Base-by-base conservation (phyloP, 53 echinoderm and acorn worm genomes). In the Apostichopus leukothele region DNA sequence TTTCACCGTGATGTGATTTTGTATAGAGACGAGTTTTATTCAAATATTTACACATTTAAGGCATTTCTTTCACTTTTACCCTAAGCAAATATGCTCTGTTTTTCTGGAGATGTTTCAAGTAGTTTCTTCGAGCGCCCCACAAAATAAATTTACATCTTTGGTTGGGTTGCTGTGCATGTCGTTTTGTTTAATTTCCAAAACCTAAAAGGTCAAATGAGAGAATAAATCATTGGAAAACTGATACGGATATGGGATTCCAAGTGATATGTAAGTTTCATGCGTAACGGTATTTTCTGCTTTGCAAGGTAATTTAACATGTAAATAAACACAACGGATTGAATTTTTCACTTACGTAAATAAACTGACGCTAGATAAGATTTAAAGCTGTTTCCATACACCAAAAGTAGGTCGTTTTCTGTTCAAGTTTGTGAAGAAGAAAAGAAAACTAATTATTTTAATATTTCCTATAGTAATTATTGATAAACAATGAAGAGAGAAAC, bases 1-100 rank as follows among this genome's bases (percentile, higher is more conserved):
- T 57, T 57, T 57, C 57, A 57, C 57, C 7, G 10, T 57, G 8
- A 57, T 10, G 10, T 10, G 57, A 7, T 10, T 57, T 57, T 57
- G 7, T 71, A 71, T 19, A 54, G 54, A 39, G 39, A 39, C 39
- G 39, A 39, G 39, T 39, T 54, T 59, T 59, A 12, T 51, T 21
- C 60, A 81, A 81, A 81, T 81, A 81, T 81, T 81, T 53, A 59
- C 81, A 57, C 59, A 54, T 54, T 57, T 57, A 54, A 19, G n/a
- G 57, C 59, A 59, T 81, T 39, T 81, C 59, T 52, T 20, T n/a
- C 81, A 22, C 53, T 81, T 23, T 81, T 22, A 51, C 81, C 20
- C 18, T 9, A 55, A 81, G 81, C 81, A 81, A 81, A 81, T 81
- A 54, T 81, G 81, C 59, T 52, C 81, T 55, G 54, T 54, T 19